phyloP scores from a whole-genome alignment of 1,140 invertebrate genomes.

The Anadara kagoshimensis region DNA sequence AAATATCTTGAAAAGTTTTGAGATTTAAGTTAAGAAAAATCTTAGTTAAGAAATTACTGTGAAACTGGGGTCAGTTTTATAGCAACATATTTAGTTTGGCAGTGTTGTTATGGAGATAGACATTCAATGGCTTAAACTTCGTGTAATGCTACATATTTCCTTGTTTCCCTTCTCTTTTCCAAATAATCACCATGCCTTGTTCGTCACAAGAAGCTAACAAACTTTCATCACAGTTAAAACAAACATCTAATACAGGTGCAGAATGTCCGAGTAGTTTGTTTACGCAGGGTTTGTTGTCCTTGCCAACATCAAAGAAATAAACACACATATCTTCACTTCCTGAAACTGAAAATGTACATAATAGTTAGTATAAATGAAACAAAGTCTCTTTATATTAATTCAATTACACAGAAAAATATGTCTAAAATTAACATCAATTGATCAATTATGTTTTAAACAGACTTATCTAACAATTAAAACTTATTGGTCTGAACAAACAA shows the following conservation, averaged over 20 bases:
- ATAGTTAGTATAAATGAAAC: neutral
- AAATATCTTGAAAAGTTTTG: too few species aligned
- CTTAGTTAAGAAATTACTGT: too few species aligned
- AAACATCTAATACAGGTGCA: conserved; percentile 86
- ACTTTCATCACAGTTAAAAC: conserved; percentile 93
- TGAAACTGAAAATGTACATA: conserved; percentile 78
- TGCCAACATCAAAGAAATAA: conserved; percentile 88
- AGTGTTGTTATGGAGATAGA: too few species aligned
- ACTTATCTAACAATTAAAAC: too few species aligned
- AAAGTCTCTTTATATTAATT: neutral
- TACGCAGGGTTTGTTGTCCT: conserved; percentile 81
- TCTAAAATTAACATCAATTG: neutral
- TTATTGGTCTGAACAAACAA: too few species aligned
- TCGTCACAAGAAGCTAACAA: conserved; percentile 89
- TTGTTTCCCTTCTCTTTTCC: conserved; percentile 79
- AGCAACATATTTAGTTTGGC: too few species aligned
- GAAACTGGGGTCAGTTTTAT: too few species aligned
- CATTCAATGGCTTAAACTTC: too few species aligned
- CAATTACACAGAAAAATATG: neutral
- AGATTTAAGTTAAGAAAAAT: too few species aligned
- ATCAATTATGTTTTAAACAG: neutral
- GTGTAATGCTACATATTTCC: neutral
- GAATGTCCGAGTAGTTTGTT: conserved; percentile 91
- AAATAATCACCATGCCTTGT: conserved; percentile 89
- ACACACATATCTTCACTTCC: conserved; percentile 91